Base-by-base conservation (phyloP, 2,113 vertebrate species). In the Antennarius striatus region DNA sequence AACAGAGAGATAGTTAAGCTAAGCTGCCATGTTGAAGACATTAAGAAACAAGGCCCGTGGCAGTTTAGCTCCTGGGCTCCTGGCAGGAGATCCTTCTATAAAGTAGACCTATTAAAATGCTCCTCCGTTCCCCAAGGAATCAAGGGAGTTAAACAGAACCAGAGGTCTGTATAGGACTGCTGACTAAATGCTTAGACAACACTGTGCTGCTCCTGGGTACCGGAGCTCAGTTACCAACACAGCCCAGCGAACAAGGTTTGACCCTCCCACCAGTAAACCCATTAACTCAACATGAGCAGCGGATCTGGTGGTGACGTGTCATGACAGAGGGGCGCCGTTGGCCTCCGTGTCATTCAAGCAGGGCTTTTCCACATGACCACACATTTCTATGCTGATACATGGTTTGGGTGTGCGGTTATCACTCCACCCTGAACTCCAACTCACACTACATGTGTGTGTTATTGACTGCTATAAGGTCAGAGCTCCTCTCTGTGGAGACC, bases 61-160 rank as follows among this genome's bases (percentile, higher is more conserved):
- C 74, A 67, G 55, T 81, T 63, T 62, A 80, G 87, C 82, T 86
- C 65, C 63, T 52, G 76, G 57, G 60, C 64, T 78, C 80, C 82
- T 80, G 84, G 86, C 81, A 82, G 84, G 80, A 71, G 79, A 83
- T 5, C 72, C 72, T 68, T 40, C 73, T 59, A 69, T 90, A 85
- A 86, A 86, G 83, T 28, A 80, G 77, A 17, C 68, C 80, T 77
- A 84, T 85, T 85, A 83, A 88, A 86, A 63, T 3, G 49, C 77
- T 82, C 78, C 86, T 79, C 75, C 66, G 42, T 57, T 79, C 78
- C 75, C 74, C 5, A n/a, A 57, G 74, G 79, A 83, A 63, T 75
- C 73, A 47, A 50, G 22, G 49, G 47, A 82, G 75, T 71, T 89
- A 85, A 90, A 86, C 85, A 84, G 75, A 90, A 89, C 63, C 88